Conservation (phyloP, 2,888 invertebrate genomes). For the Thera obeliscata region DNA sequence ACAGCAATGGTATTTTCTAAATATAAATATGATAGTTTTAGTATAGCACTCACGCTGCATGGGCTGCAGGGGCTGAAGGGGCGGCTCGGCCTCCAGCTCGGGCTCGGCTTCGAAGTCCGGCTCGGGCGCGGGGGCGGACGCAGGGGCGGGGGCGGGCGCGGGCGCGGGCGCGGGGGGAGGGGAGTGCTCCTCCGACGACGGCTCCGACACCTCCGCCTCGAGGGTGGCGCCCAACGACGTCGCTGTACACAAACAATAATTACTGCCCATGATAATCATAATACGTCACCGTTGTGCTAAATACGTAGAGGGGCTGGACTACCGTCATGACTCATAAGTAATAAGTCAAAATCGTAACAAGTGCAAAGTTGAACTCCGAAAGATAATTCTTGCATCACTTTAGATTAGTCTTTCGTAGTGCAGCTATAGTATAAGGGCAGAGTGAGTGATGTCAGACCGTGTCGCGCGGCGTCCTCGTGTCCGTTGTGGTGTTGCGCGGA, state of each 20-base stretch:
- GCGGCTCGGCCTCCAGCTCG: constrained; percentile 56
- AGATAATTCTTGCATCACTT: too few species aligned
- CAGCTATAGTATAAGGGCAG: too few species aligned
- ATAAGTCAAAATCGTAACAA: too few species aligned
- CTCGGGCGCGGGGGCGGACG: constrained; percentile 42
- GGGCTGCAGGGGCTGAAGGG: constrained; percentile 54
- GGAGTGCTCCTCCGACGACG: constrained; percentile 45
- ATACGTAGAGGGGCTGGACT: too few species aligned
- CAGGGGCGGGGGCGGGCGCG: constrained; percentile 37
- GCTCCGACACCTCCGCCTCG: constrained; percentile 50
- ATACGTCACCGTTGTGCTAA: too few species aligned
- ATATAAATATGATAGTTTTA: too few species aligned
- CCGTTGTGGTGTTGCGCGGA: constrained; percentile 53
- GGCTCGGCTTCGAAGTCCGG: constrained; percentile 38
- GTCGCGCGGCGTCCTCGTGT: constrained; percentile 48
- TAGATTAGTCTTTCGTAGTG: too few species aligned
- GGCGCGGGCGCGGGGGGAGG: constrained; percentile 50
- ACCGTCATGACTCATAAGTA: too few species aligned
- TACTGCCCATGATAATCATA: too few species aligned
- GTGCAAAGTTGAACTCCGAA: too few species aligned
- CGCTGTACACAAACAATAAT: constrained; percentile 31
- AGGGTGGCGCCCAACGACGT: constrained; percentile 47
- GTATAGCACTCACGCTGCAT: constrained; percentile 38
- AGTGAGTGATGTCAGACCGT: constrained; percentile 27
- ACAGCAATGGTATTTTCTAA: too few species aligned